These are phyloP conservation scores for Penaeus chinensis DNA, from an alignment of 1,140 invertebrate genomes.

Conservation along the genomic window DNA sequence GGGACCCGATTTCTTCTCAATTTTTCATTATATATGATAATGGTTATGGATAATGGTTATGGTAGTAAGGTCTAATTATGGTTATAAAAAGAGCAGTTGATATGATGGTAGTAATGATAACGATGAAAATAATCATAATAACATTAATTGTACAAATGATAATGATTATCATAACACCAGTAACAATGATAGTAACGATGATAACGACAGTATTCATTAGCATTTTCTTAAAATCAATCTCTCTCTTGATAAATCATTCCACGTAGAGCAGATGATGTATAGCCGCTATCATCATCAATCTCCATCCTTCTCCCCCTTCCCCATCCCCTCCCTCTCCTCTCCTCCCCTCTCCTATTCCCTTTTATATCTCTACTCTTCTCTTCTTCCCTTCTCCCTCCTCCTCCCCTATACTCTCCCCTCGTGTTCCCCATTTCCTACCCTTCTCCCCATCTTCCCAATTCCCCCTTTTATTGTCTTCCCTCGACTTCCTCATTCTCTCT, in stretches of 20 bases:
- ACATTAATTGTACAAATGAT: not conserved
- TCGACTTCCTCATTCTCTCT: not conserved
- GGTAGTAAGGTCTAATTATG: too few species aligned
- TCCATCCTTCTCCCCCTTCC: not conserved
- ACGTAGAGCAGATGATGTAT: too few species aligned
- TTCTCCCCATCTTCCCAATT: not conserved
- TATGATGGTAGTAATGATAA: not conserved
- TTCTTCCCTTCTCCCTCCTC: not conserved
- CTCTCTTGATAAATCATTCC: too few species aligned
- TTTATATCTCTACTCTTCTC: not conserved
- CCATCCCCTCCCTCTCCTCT: not conserved
- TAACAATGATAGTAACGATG: too few species aligned
- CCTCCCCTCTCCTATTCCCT: not conserved
- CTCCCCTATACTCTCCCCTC: not conserved
- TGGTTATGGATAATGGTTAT: too few species aligned
- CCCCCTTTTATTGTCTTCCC: not conserved
- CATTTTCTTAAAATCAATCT: too few species aligned
- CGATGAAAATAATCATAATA: not conserved
- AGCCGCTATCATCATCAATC: not conserved
- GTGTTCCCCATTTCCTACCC: not conserved
- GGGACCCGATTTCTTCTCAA: too few species aligned
- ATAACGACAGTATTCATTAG: too few species aligned
- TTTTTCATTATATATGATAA: too few species aligned
- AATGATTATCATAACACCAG: too few species aligned
- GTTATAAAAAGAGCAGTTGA: too few species aligned